phyloP scores from a whole-genome alignment of 2,888 invertebrate genomes.

The Flexamia atlantica region DNA sequence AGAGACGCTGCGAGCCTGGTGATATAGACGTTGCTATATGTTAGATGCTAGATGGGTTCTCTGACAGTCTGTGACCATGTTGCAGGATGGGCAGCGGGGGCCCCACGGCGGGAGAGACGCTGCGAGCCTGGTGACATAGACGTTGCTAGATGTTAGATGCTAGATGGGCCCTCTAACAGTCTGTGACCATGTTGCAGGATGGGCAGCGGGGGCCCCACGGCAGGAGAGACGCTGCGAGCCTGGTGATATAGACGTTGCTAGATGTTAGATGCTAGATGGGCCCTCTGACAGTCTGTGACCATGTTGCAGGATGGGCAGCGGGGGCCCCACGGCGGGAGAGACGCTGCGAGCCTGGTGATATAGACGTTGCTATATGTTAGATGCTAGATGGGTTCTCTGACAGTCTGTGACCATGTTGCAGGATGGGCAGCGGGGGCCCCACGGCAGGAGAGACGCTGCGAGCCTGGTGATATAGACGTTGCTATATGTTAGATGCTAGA shows the following conservation, averaged over 20 bases:
- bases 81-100: conserved; percentile 66
- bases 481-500: conserved; percentile 74
- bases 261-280: conserved; percentile 78
- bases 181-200: conserved; percentile 43
- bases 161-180: not conserved
- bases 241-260: conserved; percentile 90
- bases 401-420: not conserved
- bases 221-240: conserved; percentile 82
- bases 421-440: conserved; percentile 56
- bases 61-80: conserved; percentile 27
- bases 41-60: conserved; percentile 70
- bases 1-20: conserved; percentile 85
- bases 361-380: too few species aligned
- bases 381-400: not conserved
- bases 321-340: conserved; percentile 75
- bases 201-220: conserved; percentile 63
- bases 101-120: conserved; percentile 78
- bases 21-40: conserved; percentile 88
- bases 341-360: conserved; percentile 84
- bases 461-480: conserved; percentile 83
- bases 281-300: not conserved
- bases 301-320: not conserved
- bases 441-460: conserved; percentile 79
- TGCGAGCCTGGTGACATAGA: conserved; percentile 88
- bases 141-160: conserved; percentile 86